Percentiles rank a stretch among this genome's conserved stretches.
Evolutionary conservation across 2,113 vertebrate species (phyloP).

Genomic region (Pagrus major): DNA sequence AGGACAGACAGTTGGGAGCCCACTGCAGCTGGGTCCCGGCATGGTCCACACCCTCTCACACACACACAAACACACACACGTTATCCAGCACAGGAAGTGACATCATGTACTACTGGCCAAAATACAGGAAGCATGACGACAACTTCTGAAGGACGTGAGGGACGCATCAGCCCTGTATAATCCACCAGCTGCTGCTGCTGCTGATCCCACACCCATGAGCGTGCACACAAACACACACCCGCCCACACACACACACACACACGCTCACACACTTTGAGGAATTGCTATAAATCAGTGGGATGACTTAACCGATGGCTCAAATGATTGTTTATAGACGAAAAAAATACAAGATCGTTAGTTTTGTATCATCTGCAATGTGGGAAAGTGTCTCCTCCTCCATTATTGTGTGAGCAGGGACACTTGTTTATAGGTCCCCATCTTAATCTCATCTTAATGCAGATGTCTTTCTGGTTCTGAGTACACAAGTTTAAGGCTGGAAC

Average conservation of each 20-base stretch:
- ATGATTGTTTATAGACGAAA: slow-evolving; percentile 3
- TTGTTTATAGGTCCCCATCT: no score
- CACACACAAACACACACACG: slow-evolving; percentile 4
- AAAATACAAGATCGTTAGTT: slow-evolving; percentile 2
- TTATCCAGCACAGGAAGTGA: slow-evolving; percentile 78
- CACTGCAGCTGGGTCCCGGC: slow-evolving; percentile 68
- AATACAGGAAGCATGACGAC: slow-evolving; percentile 81
- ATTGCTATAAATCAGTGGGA: slow-evolving; percentile 22
- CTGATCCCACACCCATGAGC: slow-evolving; percentile 52
- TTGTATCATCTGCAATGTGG: slow-evolving; percentile 32
- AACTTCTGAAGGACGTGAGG: slow-evolving; percentile 66
- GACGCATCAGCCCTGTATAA: slow-evolving; percentile 61
- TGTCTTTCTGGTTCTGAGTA: neutral
- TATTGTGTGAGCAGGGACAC: neutral
- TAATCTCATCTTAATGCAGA: neutral
- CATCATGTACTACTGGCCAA: slow-evolving; percentile 73
- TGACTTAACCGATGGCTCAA: slow-evolving; percentile 5
- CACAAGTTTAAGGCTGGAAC: no score
- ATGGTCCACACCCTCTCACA: slow-evolving; percentile 60
- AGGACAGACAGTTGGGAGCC: slow-evolving; percentile 43
- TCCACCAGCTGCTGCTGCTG: slow-evolving; percentile 73
- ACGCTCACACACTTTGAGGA: neutral
- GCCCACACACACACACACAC: slow-evolving; percentile 29
- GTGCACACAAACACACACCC: slow-evolving; percentile 32
- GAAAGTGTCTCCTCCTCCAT: neutral